Conservation (phyloP, 1,140 invertebrate species). For the Apocrypta bakeri region DNA sequence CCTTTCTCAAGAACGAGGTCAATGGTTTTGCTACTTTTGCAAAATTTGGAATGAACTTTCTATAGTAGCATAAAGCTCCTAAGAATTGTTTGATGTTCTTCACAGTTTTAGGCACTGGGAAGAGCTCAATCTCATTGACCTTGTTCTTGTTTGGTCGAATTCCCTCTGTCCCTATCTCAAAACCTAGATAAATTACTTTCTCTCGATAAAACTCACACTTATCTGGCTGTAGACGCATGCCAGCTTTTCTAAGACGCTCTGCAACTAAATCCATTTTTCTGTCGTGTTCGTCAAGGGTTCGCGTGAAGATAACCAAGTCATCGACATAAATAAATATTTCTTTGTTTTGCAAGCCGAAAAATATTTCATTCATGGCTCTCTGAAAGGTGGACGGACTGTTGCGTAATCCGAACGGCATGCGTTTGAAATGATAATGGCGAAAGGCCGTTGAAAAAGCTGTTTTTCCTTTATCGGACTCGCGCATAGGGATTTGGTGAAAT, state of each 20-base stretch:
- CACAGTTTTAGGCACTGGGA: neutral
- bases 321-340: neutral
- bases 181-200: neutral
- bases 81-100: neutral
- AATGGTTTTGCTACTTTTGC: neutral
- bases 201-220: constrained; percentile 16
- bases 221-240: neutral
- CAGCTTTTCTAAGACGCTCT: too few species aligned
- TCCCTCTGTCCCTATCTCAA: neutral
- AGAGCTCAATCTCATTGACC: neutral
- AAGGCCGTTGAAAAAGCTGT: constrained; percentile 65
- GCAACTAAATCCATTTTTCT: too few species aligned
- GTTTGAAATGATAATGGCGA: constrained; percentile 63
- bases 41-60: neutral
- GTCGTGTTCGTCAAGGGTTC: too few species aligned
- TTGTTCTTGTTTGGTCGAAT: neutral
- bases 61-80: too few species aligned
- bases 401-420: constrained; percentile 67
- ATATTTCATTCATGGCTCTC: constrained; percentile 63
- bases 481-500: constrained; percentile 73
- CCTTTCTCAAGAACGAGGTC: neutral
- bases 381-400: constrained; percentile 65
- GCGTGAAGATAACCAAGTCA: neutral
- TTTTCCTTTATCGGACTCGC: constrained; percentile 64
- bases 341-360: constrained; percentile 60